Evolutionary conservation across 92 coral and sea anemone species (phyloP), one percentile per base, ranked within the genome.

Genomic region (Epizoanthus scotinus): DNA sequence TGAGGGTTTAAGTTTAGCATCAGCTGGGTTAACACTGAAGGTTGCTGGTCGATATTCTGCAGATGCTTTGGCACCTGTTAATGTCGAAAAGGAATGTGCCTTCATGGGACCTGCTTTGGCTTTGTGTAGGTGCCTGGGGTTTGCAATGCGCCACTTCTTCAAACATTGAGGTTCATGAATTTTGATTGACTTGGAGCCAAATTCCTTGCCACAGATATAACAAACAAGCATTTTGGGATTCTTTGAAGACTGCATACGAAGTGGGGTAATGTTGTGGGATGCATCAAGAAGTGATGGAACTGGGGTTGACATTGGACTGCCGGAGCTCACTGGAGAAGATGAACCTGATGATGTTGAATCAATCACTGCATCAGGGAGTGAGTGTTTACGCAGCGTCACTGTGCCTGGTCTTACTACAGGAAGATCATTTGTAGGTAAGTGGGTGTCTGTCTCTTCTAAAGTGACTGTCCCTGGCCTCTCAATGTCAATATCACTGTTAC

Each of bases 111-210:
- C 85, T 14, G 80, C 42, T 70, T 79, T 68, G 2, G 91, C 85
- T 63, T 86, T 88, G 63, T 90, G 90, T 20, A 87, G 90, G 75
- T 87, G 93, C 21, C 93, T 86, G 27, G 97, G 97, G 82, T 92
- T 92, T 15, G 97, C 97, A 47, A 90, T 83, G n/a, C 90, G 88
- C 97, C 93, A 91, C 83, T 91, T 95, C 83, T 93, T 91, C 64
- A 94, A 87, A 82, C 99, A 95, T 79, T 93, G 99, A 2, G 97
- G 97, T 53, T 95, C 99, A 55, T 95, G 99, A 70, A 95, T 91
- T 86, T 93, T 91, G 34, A 95, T 66, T 12, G 99, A 95, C 58
- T 91, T 89, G 3, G 94, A 88, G 71, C 97, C 93, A 89, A 86
- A 95, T 79, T 93, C 99, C 79, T 94, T 89, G 64, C 98, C 98